Evolutionary conservation across 2,797 vertebrate species (phyloP), one percentile per base, ranked within the genome.

Genomic region (Sciaenops ocellatus): DNA sequence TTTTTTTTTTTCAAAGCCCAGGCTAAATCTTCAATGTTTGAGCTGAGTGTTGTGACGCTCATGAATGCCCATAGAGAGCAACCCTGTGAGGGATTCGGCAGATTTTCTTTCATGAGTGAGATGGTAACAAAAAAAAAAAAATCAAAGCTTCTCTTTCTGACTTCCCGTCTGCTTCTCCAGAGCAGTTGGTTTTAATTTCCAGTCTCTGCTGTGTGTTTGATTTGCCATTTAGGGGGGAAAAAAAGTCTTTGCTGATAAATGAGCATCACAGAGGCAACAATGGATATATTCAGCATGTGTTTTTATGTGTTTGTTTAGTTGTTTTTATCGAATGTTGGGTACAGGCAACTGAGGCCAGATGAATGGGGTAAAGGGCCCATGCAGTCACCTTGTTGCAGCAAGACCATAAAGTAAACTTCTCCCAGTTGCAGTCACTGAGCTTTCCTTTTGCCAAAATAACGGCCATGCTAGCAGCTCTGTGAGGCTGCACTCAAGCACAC

Each of bases 141-240:
- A 85, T 83, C 84, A 79, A 82, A 89, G 72, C 69, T 68, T 34
- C 77, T 77, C 65, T 83, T 76, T 87, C 70, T 71, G 76, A 51
- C 74, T 85, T 73, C 59, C 73, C 44, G 50, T 73, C 22, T 2
- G 34, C 57, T 52, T 79, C 80, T 69, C 46, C 80, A 72, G 73
- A 89, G 70, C 90, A 91, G 85, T 93, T 93, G 91, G 78, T 90
- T 93, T 92, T 87, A 80, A 94, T 94, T 95, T 94, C 80, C 89
- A 79, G 78, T 89, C 80, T 87, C 78, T 84, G 80, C 50, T 77
- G 67, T 75, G 84, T 75, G 69, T 88, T 83, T 87, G 68, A 85
- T 85, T 85, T 79, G 51, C 82, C 59, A 76, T 85, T 87, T 71
- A 41, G 47, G 60, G 30, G 51, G 20, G 50, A 59, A 78, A 73